phyloP scores from a whole-genome alignment of 2,113 vertebrate species.

The Phycodurus eques region DNA sequence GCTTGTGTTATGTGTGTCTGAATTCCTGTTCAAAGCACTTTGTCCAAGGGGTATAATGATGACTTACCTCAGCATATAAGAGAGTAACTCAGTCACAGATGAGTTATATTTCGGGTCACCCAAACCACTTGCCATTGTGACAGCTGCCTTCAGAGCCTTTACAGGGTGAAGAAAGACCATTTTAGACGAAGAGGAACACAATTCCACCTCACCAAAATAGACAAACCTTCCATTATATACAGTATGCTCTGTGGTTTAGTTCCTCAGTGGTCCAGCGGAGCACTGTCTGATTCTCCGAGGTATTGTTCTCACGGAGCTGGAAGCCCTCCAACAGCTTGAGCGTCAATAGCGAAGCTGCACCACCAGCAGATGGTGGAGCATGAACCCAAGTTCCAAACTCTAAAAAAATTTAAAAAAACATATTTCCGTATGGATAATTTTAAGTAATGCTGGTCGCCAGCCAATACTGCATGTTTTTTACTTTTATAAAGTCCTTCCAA shows the following conservation, averaged over 20 bases:
- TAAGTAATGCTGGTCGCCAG: background rate
- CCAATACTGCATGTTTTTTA: constrained; percentile 40
- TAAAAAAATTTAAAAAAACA: constrained; percentile 38
- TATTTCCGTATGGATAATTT: background rate
- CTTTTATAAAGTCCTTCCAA: constrained; percentile 78
- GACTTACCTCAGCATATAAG: constrained; percentile 80
- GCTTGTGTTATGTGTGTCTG: background rate
- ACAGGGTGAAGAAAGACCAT: background rate
- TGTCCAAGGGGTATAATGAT: background rate
- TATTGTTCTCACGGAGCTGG: constrained; percentile 72
- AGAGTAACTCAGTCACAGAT: constrained; percentile 69
- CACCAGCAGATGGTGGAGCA: constrained; percentile 80
- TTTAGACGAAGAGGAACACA: background rate
- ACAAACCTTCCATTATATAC: background rate
- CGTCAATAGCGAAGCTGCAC: constrained; percentile 75
- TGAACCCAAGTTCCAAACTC: constrained; percentile 81
- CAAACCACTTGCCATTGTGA: constrained; percentile 68
- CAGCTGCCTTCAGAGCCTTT: constrained; percentile 79
- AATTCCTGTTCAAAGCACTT: background rate
- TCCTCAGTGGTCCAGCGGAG: constrained; percentile 83
- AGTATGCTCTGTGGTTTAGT: constrained; percentile 9
- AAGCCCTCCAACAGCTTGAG: constrained; percentile 82
- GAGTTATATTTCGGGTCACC: constrained; percentile 68
- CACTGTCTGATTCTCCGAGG: constrained; percentile 66
- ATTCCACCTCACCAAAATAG: background rate